A percentile compares a stretch with the other conserved stretches of the same genome.
These are phyloP conservation scores for Aelia acuminata DNA, from an alignment of 2,888 invertebrate species.

Conservation along the genomic window DNA sequence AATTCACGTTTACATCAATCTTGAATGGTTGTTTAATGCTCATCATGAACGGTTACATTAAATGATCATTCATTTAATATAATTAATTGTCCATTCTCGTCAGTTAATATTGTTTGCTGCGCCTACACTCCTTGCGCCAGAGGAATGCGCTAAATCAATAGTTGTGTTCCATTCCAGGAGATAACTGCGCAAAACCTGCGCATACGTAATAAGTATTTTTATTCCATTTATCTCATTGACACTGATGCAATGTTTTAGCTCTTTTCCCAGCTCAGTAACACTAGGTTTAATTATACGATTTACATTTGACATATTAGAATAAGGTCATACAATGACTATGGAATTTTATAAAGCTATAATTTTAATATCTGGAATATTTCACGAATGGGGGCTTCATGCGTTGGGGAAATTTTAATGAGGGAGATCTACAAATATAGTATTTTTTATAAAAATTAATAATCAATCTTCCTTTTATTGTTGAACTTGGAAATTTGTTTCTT, in stretches of 20 bases:
- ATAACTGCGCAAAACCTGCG: background rate
- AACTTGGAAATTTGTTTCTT: too few species aligned
- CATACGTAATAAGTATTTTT: background rate
- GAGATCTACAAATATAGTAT: too few species aligned
- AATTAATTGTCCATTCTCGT: too few species aligned
- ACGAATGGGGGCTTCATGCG: too few species aligned
- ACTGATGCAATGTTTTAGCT: conserved; percentile 1
- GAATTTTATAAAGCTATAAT: background rate
- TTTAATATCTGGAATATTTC: background rate
- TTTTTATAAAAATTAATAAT: too few species aligned
- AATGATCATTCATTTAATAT: too few species aligned
- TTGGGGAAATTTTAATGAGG: too few species aligned
- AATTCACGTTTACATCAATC: too few species aligned
- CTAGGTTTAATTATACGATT: background rate
- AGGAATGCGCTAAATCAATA: background rate
- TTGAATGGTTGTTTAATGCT: too few species aligned
- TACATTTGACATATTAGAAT: background rate
- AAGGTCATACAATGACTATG: background rate
- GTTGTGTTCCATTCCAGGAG: background rate
- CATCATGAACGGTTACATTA: too few species aligned
- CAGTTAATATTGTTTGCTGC: too few species aligned
- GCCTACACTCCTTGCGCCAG: conserved; percentile 19
- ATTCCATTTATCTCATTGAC: conserved; percentile 1
- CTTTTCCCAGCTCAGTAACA: background rate
- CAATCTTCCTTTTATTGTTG: too few species aligned